These are phyloP conservation scores for Semicossyphus pulcher DNA, from an alignment of 2,113 vertebrate genomes.

Conservation along the genomic window DNA sequence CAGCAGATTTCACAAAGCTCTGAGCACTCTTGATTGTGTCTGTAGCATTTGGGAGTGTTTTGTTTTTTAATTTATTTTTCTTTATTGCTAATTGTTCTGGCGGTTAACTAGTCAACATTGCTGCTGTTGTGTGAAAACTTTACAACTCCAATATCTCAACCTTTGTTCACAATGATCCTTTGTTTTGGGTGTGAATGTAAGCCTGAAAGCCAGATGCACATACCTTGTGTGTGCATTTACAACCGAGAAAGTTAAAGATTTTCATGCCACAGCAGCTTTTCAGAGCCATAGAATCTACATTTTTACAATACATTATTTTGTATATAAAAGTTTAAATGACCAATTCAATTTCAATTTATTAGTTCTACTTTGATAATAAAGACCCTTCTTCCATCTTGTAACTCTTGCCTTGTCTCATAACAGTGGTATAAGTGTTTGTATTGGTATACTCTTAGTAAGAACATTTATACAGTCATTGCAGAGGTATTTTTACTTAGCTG, in stretches of 20 bases:
- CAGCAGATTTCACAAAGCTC: neutral
- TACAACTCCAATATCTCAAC: too few relatives aligned
- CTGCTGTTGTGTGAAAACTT: neutral
- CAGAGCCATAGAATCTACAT: neutral
- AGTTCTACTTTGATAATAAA: slow-evolving; percentile 29
- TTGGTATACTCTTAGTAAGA: too few relatives aligned
- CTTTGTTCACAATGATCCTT: neutral
- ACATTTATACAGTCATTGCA: too few relatives aligned
- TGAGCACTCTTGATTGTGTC: neutral
- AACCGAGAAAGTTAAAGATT: too few relatives aligned
- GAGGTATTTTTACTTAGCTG: too few relatives aligned
- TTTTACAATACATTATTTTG: slow-evolving; percentile 12
- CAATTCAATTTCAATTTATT: neutral
- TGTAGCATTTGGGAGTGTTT: neutral
- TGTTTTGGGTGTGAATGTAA: neutral
- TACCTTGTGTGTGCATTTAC: neutral
- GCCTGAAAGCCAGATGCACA: too few relatives aligned
- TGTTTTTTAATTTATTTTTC: neutral
- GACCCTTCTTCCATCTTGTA: too few relatives aligned
- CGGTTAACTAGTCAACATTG: neutral
- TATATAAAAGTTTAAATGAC: neutral
- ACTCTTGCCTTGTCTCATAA: neutral
- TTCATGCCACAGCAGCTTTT: neutral
- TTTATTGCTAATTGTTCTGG: neutral
- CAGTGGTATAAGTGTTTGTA: too few relatives aligned